phyloP scores from a whole-genome alignment of 1,140 invertebrate species.

The Tetramorium parvispinum region DNA sequence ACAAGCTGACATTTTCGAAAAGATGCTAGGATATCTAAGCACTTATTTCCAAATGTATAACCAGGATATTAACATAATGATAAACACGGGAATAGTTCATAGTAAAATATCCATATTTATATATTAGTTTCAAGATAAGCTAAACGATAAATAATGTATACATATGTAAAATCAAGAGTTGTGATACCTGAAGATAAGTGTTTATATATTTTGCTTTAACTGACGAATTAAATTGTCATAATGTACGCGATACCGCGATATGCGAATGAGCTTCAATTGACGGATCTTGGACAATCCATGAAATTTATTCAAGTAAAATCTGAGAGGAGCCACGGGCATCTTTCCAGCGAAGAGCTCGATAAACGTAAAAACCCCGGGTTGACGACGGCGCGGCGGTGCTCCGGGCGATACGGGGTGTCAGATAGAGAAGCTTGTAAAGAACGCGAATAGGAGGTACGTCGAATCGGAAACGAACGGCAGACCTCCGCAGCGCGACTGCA shows the following conservation, averaged over 20 bases:
- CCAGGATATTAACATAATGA: background rate
- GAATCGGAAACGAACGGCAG: constrained; percentile 53
- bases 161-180: background rate
- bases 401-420: constrained; percentile 41
- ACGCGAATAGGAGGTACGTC: constrained; percentile 39
- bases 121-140: background rate
- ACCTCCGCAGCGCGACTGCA: constrained; percentile 56
- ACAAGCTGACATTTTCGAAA: background rate
- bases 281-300: background rate
- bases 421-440: constrained; percentile 57
- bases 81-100: background rate
- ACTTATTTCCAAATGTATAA: background rate
- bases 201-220: background rate
- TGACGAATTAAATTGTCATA: background rate
- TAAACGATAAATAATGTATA: constrained; percentile 15
- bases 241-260: background rate
- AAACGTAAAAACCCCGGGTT: constrained; percentile 34
- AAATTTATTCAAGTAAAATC: constrained; percentile 44
- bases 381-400: constrained; percentile 50
- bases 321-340: background rate
- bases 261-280: background rate
- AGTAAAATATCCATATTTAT: background rate
- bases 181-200: background rate
- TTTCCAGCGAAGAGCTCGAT: constrained; percentile 25
- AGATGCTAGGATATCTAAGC: background rate